phyloP scores from a whole-genome alignment of 92 coral and sea anemone species.

The Porites divaricata region DNA sequence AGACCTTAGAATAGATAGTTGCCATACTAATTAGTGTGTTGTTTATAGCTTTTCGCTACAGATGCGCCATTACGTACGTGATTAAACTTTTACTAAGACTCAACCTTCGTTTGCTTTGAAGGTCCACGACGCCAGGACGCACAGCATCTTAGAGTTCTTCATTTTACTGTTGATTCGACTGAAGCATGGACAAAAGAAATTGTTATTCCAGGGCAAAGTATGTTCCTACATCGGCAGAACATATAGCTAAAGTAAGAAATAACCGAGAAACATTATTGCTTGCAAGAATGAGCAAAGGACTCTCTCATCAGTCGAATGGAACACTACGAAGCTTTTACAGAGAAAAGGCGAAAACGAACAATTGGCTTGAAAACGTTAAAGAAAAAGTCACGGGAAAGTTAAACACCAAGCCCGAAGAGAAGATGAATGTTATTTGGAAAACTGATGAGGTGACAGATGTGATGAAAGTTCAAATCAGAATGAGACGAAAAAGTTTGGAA shows the following conservation, averaged over 20 bases:
- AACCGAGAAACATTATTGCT: conserved; percentile 28
- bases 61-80: too few relatives aligned
- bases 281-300: not conserved
- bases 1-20: too few relatives aligned
- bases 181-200: conserved; percentile 19
- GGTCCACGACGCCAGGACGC: too few relatives aligned
- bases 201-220: conserved; percentile 5
- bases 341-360: conserved; percentile 6
- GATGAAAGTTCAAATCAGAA: not conserved
- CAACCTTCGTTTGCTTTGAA: too few relatives aligned
- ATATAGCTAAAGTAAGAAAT: conserved; percentile 27
- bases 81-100: too few relatives aligned
- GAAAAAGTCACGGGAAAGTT: not conserved
- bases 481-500: conserved; percentile 22
- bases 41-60: too few relatives aligned
- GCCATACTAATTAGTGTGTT: too few relatives aligned
- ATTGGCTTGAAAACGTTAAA: conserved; percentile 14
- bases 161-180: not conserved
- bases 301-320: not conserved
- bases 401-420: not conserved
- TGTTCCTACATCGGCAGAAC: conserved; percentile 15
- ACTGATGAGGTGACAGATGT: not conserved
- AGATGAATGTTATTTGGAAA: not conserved
- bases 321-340: conserved; percentile 6
- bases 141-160: not conserved